These are phyloP conservation scores for Setophaga petechia DNA, from an alignment of 2,113 vertebrate genomes.

Conservation along the genomic window DNA sequence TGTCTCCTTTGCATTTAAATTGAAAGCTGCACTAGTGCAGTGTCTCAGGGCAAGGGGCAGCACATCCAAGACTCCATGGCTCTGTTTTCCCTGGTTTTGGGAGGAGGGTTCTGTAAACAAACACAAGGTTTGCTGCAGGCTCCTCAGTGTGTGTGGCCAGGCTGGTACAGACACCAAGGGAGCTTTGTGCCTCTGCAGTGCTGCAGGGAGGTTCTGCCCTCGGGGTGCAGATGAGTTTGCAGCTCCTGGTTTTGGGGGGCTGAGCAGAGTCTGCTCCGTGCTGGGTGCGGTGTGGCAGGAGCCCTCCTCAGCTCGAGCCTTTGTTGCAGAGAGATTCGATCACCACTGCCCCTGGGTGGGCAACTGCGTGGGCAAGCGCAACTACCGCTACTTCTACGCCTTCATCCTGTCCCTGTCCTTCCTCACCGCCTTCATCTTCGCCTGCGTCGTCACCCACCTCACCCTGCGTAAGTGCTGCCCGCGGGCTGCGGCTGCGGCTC, in stretches of 20 bases:
- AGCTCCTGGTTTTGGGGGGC: neutral
- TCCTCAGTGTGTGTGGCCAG: neutral
- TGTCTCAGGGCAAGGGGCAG: neutral
- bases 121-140: neutral
- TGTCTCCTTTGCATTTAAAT: neutral
- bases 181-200: accelerated
- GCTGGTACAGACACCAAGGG: neutral
- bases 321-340: conserved; percentile 89
- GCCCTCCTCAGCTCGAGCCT: neutral
- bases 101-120: neutral
- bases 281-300: accelerated
- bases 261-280: neutral
- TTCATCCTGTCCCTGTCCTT: conserved; percentile 97
- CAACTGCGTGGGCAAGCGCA: conserved; percentile 96
- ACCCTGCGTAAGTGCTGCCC: conserved; percentile 81
- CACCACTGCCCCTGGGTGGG: conserved; percentile 98
- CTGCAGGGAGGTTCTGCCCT: neutral
- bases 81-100: neutral
- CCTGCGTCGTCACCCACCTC: conserved; percentile 92
- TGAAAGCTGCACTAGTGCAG: neutral
- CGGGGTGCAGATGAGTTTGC: accelerated
- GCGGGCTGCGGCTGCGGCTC: accelerated
- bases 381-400: conserved; percentile 96
- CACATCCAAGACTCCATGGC: accelerated
- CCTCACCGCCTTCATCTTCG: conserved; percentile 95